Base-by-base conservation (phyloP, 2,113 vertebrate species). In the Nothoprocta pentlandii region DNA sequence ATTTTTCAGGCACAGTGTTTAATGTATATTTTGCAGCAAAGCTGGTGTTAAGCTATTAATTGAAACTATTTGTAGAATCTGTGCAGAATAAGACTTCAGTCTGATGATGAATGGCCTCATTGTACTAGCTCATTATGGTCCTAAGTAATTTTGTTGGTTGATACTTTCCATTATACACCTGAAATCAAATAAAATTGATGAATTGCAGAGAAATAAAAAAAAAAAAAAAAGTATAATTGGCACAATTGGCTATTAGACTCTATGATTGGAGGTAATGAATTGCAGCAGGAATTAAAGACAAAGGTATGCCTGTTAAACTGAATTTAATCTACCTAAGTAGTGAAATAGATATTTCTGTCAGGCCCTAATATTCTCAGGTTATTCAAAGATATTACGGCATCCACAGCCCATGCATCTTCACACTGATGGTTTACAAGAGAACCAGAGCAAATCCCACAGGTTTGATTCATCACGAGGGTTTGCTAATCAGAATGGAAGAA, bases 141-240 rank as follows among this genome's bases (percentile, higher is more conserved):
- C 80, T 83, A 79, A 90, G 92, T 87, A 93, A 95, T 96, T 95
- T 88, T 95, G 73, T 94, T 96, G 67, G 81, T 83, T 95, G 75
- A 42, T 94, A 67, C 61, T 96, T 96, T 91, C 93, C 62, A 80
- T 90, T 93, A 93, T 89, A 76, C 70, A 90, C 61, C 25, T 90
- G 80, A 88, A 91, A 93, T 95, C 73, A 93, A 97, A 94, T 94
- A 82, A 94, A 96, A 95, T 67, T 95, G 80, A 95, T 87, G 76
- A 95, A 96, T 92, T 89, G 12, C 19, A 44, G 41, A 78, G 68
- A 92, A 96, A 89, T 91, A 16, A 84, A 86, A 80, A 84, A 87
- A 80, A 83, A 85, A 80, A 34, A 34, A 34, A 75, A 94, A 80
- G 14, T 78, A 79, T 87, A 95, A 94, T 96, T 95, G 87, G 39